Evolutionary conservation across 1,140 invertebrate species (phyloP), one percentile per base, ranked within the genome.

Genomic region (Globodera ellingtonae): DNA sequence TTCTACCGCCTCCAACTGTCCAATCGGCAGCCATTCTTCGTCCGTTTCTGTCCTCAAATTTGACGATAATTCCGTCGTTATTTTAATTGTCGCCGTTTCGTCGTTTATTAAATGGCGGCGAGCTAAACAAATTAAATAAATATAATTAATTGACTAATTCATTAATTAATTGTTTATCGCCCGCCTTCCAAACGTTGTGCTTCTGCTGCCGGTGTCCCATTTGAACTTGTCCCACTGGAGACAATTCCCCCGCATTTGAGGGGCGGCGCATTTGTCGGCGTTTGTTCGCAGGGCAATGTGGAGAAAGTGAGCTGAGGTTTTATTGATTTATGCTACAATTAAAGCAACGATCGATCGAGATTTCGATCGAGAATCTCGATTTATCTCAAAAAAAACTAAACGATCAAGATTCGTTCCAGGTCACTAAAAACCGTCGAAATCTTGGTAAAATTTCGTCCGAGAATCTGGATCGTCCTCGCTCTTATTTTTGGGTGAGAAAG

Each of bases 221-320:
- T 56, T 48, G 6, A 48, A 62, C 24, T 15, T 52, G 44, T 50
- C 8, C 21, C 74, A 21, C n/a, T 15, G 8, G 62, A 35, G 35
- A 35, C 35, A 35, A 35, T 35, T 35, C 35, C 35, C 35, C 35
- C 65, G 56, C 78, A 80, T 67, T 69, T 52, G 52, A 81, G 44
- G 52, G 82, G 44, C n/a, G 79, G 79, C 3, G 50, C 50, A 72
- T 79, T 75, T 24, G 80, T 82, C 44, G 84, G 84, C n/a, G 79
- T 84, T 70, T 78, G 69, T 69, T 52, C 71, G 65, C 84, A 85
- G 47, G 79, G 9, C 24, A 59, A 44, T 24, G 79, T 78, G 21
- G 69, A 47, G 62, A 84, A 84, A 56, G 83, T 81, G 21, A 85
- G 50, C 44, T 75, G 72, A n/a, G 72, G 65, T 21, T 62, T 62